Conservation (phyloP, 1,140 invertebrate species). For the Drosophila leontia region DNA sequence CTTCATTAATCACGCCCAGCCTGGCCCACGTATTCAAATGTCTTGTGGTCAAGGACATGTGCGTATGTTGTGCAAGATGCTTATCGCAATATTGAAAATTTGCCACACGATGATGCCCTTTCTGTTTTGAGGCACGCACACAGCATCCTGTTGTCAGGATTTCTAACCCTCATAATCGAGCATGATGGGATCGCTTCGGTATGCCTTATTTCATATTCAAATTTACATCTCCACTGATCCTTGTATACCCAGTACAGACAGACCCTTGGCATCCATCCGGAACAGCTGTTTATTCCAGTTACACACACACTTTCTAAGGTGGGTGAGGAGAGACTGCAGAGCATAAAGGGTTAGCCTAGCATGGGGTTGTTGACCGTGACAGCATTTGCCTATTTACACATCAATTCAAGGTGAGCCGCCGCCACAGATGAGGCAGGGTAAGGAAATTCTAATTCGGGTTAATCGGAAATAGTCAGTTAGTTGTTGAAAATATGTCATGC, state of each 20-base stretch:
- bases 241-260: conserved; percentile 10
- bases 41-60: conserved; percentile 66
- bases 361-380: conserved; percentile 42
- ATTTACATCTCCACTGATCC: conserved; percentile 50
- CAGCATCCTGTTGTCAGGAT: conserved; percentile 50
- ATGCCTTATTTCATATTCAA: conserved; percentile 30
- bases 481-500: conserved; percentile 1
- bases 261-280: conserved; percentile 19
- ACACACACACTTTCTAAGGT: conserved; percentile 13
- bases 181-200: conserved; percentile 22
- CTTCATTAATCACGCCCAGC: conserved; percentile 75
- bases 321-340: neutral
- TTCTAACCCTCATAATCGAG: conserved; percentile 24
- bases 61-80: conserved; percentile 59
- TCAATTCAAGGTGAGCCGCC: conserved; percentile 4
- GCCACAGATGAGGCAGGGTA: conserved; percentile 3
- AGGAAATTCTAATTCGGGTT: conserved; percentile 12
- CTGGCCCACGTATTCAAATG: conserved; percentile 46
- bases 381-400: conserved; percentile 13
- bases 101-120: conserved; percentile 20
- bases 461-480: conserved; percentile 24
- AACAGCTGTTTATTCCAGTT: conserved; percentile 60
- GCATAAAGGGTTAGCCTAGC: conserved; percentile 53
- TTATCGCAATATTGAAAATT: conserved; percentile 63
- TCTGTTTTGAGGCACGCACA: conserved; percentile 56